Conservation (phyloP, 2,888 invertebrate genomes). For the Incurvaria masculella region DNA sequence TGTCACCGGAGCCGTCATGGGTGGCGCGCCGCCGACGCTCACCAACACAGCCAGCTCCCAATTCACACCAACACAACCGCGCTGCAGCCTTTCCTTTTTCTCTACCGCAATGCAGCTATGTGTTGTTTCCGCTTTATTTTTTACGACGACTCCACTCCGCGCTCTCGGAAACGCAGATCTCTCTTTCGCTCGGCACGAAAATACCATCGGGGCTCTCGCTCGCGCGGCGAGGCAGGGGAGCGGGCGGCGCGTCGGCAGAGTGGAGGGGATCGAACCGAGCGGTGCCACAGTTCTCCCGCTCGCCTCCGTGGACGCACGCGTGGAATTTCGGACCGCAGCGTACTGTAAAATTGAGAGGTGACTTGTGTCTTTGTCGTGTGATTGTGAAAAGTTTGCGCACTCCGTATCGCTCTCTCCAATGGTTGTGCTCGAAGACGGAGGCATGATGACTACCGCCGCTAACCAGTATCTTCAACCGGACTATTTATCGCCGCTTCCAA, state of each 20-base stretch:
- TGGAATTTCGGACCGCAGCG: constrained; percentile 32
- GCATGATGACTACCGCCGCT: constrained; percentile 83
- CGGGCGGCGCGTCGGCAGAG: constrained; percentile 26
- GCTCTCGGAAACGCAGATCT: neutral
- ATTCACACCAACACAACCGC: constrained; percentile 50
- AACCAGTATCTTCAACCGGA: constrained; percentile 97
- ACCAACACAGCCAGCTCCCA: constrained; percentile 37
- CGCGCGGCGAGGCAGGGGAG: constrained; percentile 31
- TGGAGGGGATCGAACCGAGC: constrained; percentile 49
- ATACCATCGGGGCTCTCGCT: constrained; percentile 34
- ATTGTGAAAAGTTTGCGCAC: constrained; percentile 33
- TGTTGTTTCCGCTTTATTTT: constrained; percentile 57
- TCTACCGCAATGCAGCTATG: constrained; percentile 55
- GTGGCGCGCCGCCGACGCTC: constrained; percentile 55
- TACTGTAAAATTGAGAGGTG: constrained; percentile 41
- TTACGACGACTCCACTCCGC: constrained; percentile 25
- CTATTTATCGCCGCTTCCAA: constrained; percentile 91
- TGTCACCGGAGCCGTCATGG: constrained; percentile 40
- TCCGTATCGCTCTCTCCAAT: constrained; percentile 50
- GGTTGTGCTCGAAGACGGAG: constrained; percentile 90
- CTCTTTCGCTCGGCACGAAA: constrained; percentile 9
- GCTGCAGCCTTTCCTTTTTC: constrained; percentile 52
- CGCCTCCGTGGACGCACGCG: constrained; percentile 35
- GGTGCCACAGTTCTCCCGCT: constrained; percentile 42
- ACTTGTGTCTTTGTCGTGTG: constrained; percentile 10